Evolutionary conservation across 2,113 vertebrate genomes (phyloP), one percentile per base, ranked within the genome.

Genomic region (Suricata suricatta): DNA sequence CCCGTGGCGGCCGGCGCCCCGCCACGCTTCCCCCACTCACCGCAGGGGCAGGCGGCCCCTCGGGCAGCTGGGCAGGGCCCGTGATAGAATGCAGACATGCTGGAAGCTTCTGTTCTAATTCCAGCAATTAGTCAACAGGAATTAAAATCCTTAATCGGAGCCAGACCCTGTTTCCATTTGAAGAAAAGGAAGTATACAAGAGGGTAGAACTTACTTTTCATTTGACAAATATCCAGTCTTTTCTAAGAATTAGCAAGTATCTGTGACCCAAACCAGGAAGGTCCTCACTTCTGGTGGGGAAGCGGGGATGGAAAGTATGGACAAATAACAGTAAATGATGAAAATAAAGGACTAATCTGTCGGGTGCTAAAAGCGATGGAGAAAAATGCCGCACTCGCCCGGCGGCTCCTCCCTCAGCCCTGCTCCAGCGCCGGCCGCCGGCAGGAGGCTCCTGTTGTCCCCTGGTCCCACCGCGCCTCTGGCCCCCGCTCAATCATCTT

Each of bases 11-110:
- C 5, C 16, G 23, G 35, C 5, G 12, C 7, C 11, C 3, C 41
- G 14, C 27, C 17, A 23, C 4, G 8, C 8, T 60, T 31, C 50
- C 2, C 38, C 38, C 35, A n/a, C 6, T 0, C 23, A 16, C 5
- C 21, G 17, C 16, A 19, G 31, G n/a, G 38, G 33, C 50, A 60
- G 86, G 9, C 29, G 17, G 27, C 3, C 63, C 44, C 7, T 41
- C 44, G 0, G 2, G 2, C 9, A 17, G 52, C 9, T n/a, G 25
- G n/a, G 35, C 17, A 14, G 7, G 9, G 8, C 7, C 35, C 7
- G 27, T 29, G 3, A 6, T 7, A 11, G 47, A 52, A 35, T 2
- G 23, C 4, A 16, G 44, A 16, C 66, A 29, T 38, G 47, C 14
- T 17, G 14, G 33, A 9, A 12, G 13, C 52, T 31, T 17, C 21